Percentiles rank a stretch among this genome's conserved stretches.
Conservation (phyloP, 2,113 vertebrate species). For the Neogale vison region DNA sequence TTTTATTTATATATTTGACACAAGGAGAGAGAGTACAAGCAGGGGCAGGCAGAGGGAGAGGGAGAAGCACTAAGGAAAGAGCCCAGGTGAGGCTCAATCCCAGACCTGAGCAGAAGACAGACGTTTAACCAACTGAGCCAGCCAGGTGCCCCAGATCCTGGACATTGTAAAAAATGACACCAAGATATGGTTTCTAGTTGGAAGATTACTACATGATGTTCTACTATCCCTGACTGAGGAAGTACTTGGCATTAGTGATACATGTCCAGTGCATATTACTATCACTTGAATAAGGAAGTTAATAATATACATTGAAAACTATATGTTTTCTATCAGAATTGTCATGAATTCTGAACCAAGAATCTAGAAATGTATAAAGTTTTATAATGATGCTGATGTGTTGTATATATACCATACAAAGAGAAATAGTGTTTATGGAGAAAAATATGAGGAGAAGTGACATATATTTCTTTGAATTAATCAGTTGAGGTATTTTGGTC, state of each 20-base stretch:
- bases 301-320: not conserved
- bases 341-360: not conserved
- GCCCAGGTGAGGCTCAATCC: not conserved
- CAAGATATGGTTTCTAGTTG: not conserved
- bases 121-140: not conserved
- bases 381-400: not conserved
- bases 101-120: not conserved
- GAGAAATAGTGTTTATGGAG: not conserved
- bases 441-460: not conserved
- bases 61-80: not conserved
- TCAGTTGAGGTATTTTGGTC: not conserved
- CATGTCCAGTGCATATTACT: not conserved
- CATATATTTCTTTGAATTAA: not conserved
- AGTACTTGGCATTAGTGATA: not conserved
- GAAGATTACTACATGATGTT: not conserved
- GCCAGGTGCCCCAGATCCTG: not conserved
- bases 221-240: not conserved
- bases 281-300: constrained; percentile 24
- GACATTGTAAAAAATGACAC: not conserved
- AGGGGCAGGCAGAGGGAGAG: not conserved
- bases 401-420: not conserved
- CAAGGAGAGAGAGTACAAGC: not conserved
- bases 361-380: not conserved
- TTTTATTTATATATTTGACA: not conserved
- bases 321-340: not conserved